Conservation (phyloP, 2,113 vertebrate genomes). For the Corythaixoides concolor region DNA sequence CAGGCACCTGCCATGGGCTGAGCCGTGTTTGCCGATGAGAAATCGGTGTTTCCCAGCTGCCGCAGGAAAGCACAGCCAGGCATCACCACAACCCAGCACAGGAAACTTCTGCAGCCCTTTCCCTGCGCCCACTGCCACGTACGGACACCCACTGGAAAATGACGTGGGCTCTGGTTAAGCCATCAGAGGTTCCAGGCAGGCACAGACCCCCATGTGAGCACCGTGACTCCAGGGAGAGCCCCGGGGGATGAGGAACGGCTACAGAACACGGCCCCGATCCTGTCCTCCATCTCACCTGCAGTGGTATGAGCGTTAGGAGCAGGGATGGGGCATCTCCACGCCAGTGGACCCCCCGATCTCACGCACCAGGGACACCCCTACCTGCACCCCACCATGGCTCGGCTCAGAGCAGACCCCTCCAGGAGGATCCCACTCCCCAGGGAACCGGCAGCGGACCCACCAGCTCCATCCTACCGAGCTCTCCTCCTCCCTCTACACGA, state of each 20-base stretch:
- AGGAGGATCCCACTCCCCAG: background rate
- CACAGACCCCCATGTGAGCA: rapidly evolving
- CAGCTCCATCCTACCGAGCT: background rate
- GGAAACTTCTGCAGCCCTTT: background rate
- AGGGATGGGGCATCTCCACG: background rate
- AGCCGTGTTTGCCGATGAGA: background rate
- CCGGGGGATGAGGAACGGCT: rapidly evolving
- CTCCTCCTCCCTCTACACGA: background rate
- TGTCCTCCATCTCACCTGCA: background rate
- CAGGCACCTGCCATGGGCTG: background rate
- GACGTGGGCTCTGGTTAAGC: background rate
- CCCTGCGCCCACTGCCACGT: rapidly evolving
- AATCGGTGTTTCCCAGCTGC: rapidly evolving
- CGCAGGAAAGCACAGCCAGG: background rate
- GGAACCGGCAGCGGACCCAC: rapidly evolving
- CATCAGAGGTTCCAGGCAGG: background rate
- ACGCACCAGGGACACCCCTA: background rate
- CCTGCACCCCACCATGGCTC: rapidly evolving
- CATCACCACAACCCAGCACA: rapidly evolving
- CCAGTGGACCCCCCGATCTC: rapidly evolving
- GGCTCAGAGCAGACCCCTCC: background rate
- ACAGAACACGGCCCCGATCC: background rate
- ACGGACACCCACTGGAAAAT: background rate
- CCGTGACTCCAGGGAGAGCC: background rate
- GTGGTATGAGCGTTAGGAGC: rapidly evolving